A percentile compares a stretch with the other conserved stretches of the same genome.
Conservation (phyloP, 2,113 vertebrate genomes). For the Proteles cristata region DNA sequence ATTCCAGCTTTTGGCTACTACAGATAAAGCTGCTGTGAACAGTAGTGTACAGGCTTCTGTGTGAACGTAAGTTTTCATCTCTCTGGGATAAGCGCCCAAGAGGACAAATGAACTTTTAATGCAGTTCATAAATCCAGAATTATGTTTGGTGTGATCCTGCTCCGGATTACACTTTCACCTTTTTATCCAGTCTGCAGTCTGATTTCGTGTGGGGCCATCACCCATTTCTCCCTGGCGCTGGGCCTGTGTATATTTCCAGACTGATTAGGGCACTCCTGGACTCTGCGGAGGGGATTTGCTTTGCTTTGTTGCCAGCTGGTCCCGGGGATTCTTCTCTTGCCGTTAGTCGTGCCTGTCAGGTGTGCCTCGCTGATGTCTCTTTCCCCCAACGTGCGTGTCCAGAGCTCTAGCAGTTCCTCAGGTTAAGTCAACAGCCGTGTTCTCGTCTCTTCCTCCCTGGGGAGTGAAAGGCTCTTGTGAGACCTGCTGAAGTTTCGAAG, state of each 20-base stretch:
- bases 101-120: conserved; percentile 56
- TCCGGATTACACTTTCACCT: conserved; percentile 28
- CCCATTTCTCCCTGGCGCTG: background rate
- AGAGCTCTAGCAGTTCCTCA: background rate
- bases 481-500: background rate
- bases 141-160: background rate
- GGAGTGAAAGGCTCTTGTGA: background rate
- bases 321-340: background rate
- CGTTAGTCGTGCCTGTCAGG: background rate
- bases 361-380: background rate
- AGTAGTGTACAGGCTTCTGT: background rate
- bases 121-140: conserved; percentile 32
- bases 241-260: conserved; percentile 52
- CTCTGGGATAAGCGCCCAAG: conserved; percentile 38
- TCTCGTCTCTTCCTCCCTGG: background rate
- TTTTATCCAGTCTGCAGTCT: background rate
- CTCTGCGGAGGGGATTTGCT: background rate
- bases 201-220: background rate
- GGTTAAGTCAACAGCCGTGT: fast-evolving
- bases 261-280: conserved; percentile 2
- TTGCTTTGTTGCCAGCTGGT: background rate
- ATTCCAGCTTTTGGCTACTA: background rate
- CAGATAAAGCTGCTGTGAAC: background rate
- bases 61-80: background rate
- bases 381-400: background rate